Percentiles rank a stretch among this genome's conserved stretches.
These are phyloP conservation scores for Columba janthina DNA, from an alignment of 2,113 vertebrate genomes.

Conservation along the genomic window DNA sequence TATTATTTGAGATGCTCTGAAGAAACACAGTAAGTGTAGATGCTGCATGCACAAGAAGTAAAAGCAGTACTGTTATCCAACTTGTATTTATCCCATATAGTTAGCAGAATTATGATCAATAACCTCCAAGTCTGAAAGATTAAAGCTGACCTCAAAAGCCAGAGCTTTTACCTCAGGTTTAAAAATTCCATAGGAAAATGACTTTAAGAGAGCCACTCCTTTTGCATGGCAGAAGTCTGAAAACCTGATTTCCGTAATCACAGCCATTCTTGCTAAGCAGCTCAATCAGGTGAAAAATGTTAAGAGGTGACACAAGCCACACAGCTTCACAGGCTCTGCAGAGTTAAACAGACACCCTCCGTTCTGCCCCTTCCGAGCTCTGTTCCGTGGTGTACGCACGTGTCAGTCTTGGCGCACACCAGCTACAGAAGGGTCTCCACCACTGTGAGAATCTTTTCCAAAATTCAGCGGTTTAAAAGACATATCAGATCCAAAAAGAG, in stretches of 20 bases:
- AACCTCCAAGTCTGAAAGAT: neutral
- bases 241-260: neutral
- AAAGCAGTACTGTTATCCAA: neutral
- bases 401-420: neutral
- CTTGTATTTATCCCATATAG: neutral
- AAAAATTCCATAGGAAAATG: neutral
- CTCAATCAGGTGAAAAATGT: neutral
- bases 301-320: neutral
- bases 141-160: neutral
- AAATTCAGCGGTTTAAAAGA: neutral
- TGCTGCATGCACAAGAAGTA: neutral
- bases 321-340: neutral
- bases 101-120: neutral
- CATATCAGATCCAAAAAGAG: neutral
- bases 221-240: neutral
- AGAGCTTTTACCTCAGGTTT: neutral
- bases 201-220: neutral
- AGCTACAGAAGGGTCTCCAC: neutral
- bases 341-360: neutral
- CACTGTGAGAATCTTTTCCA: neutral
- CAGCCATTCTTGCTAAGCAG: neutral
- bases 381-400: accelerated
- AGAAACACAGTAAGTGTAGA: neutral
- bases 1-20: neutral
- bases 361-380: accelerated